Evolutionary conservation across 2,797 vertebrate species (phyloP).

Genomic region (Orientallactaga sibirica): DNA sequence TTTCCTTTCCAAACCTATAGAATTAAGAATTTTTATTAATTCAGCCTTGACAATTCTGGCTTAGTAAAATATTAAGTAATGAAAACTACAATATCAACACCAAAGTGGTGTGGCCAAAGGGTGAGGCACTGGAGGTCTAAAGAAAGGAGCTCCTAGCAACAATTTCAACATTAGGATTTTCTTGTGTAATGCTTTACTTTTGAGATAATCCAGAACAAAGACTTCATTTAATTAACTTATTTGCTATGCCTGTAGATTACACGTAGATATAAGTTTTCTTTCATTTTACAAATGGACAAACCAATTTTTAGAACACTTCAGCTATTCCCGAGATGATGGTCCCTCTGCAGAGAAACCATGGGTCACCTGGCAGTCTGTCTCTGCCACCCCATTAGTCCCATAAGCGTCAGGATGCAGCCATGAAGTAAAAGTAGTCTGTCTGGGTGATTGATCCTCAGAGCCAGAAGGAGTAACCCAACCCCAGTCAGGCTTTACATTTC

Average conservation of each 20-base stretch:
- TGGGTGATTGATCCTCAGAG: constrained; percentile 5
- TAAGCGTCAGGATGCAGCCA: neutral
- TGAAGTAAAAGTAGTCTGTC: neutral
- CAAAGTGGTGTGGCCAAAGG: neutral
- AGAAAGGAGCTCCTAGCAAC: constrained; percentile 28
- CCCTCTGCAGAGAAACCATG: neutral
- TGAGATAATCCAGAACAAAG: neutral
- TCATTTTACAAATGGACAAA: neutral
- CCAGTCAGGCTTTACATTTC: neutral
- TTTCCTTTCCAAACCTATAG: constrained; percentile 5
- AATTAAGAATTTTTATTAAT: constrained; percentile 25
- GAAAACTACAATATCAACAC: neutral
- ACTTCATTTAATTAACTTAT: neutral
- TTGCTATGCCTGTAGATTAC: neutral
- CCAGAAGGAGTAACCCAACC: neutral
- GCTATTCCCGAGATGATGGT: neutral
- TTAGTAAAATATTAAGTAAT: constrained; percentile 17
- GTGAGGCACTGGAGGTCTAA: neutral
- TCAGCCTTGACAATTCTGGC: constrained; percentile 4
- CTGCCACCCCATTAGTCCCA: neutral
- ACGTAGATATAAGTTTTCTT: neutral
- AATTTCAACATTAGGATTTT: constrained; percentile 9
- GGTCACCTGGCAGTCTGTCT: neutral
- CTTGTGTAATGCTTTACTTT: constrained; percentile 31
- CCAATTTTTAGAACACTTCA: constrained; percentile 19